These are phyloP conservation scores for Trichechus manatus DNA, from an alignment of 2,113 vertebrate genomes.

Conservation along the genomic window DNA sequence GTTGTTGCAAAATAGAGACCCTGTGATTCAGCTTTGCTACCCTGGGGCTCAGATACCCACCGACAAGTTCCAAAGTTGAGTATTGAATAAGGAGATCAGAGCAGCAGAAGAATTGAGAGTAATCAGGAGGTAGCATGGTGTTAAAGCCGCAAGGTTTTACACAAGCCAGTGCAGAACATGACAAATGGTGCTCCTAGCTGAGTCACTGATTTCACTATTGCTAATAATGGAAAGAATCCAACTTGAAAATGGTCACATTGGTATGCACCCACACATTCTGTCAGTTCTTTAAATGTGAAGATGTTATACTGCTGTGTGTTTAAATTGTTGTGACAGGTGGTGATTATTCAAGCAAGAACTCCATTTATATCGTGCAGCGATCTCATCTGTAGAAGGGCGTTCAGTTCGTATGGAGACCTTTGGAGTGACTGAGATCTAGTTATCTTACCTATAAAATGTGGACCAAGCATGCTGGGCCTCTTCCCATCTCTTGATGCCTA, in stretches of 20 bases:
- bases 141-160: not conserved
- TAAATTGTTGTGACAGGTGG: slow-evolving; percentile 2
- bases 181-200: not conserved
- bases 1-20: not conserved
- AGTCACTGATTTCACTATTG: not conserved
- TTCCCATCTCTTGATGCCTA: slow-evolving; percentile 23
- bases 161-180: not conserved
- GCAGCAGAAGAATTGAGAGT: not conserved
- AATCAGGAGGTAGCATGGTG: not conserved
- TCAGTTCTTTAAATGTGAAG: not conserved
- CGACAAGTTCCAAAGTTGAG: not conserved
- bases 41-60: not conserved
- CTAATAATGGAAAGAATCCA: slow-evolving; percentile 1
- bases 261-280: not conserved
- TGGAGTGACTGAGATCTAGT: slow-evolving; percentile 17
- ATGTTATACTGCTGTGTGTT: not conserved
- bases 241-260: not conserved
- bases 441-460: slow-evolving; percentile 41
- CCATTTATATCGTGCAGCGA: not conserved
- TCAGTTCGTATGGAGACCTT: slow-evolving; percentile 41
- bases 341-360: slow-evolving; percentile 43
- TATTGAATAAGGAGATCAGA: not conserved
- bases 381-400: slow-evolving; percentile 40
- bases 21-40: not conserved
- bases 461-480: not conserved